Base-by-base conservation (phyloP, 2,888 invertebrate species). In the Rhaphigaster nebulosa region DNA sequence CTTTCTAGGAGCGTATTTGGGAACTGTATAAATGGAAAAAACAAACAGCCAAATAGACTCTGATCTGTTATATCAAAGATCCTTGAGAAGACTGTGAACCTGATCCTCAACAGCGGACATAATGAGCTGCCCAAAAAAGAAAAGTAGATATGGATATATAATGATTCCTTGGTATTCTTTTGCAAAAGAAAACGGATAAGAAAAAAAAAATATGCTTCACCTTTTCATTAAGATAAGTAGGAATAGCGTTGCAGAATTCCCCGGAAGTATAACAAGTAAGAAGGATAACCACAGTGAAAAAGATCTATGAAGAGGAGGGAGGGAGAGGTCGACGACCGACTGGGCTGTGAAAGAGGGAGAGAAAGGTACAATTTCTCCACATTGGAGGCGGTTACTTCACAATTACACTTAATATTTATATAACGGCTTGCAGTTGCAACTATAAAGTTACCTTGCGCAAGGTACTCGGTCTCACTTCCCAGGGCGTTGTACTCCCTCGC, bases 361-460 rank as follows among this genome's bases (percentile, higher is more conserved):
- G 80, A 80, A 80, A 80, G 80, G 80, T 80, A 80, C 41, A 80
- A 80, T 80, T 80, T 80, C 80, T 80, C 80, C 41, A 80, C 80
- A 80, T 41, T 80, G 41, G 41, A 34, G 41, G 80, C 41, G 41
- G 80, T 80, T 80, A 80, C 80, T 80, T 80, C 80, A 80, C 80
- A 80, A 80, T 80, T 80, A 80, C 41, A 80, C 80, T 80, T 80
- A 80, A 80, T 80, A 80, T 80, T 80, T 80, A 80, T 80, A 80
- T 80, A 80, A 80, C 80, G 80, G 80, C 80, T 80, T 38, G 80
- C 80, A 80, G 80, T 65, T 80, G 80, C 80, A 80, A 80, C 80
- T 80, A 80, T 80, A 80, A 80, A 80, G 80, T 80, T 41, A 18
- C 26, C 80, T 80, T 80, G 80, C 80, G 80, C 80, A 80, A 80